Conservation (phyloP, 2,113 vertebrate genomes). For the Leuciscus idus region DNA sequence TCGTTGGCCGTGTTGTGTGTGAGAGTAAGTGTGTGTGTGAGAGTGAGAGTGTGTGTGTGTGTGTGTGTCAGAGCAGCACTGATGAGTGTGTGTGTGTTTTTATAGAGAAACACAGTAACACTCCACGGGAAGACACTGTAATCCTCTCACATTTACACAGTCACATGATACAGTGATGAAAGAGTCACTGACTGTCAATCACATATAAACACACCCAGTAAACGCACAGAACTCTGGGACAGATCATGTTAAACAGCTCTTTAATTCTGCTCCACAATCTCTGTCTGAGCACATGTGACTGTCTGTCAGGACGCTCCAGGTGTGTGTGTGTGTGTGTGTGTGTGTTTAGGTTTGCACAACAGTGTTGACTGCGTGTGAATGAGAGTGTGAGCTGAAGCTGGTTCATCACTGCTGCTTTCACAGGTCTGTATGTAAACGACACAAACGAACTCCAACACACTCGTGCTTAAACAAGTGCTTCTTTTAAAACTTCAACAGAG, state of each 20-base stretch:
- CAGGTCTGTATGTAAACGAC: too few relatives aligned
- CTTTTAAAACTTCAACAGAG: too few relatives aligned
- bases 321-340: constrained; percentile 48
- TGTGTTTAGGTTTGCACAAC: constrained; percentile 11
- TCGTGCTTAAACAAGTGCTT: too few relatives aligned
- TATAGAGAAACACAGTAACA: not conserved
- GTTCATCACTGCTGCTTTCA: too few relatives aligned
- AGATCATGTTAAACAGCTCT: not conserved
- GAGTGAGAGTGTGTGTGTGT: not conserved
- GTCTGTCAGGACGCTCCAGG: not conserved
- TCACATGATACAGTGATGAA: constrained; percentile 10
- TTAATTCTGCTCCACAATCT: not conserved
- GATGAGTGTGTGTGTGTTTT: not conserved
- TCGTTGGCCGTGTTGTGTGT: not conserved
- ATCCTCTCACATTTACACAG: constrained; percentile 1
- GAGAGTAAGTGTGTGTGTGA: too few relatives aligned
- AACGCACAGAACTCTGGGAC: not conserved
- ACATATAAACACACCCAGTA: not conserved
- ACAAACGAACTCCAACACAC: too few relatives aligned
- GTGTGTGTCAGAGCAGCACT: not conserved
- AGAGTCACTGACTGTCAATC: not conserved
- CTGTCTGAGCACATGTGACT: constrained; percentile 5
- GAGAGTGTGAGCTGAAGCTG: too few relatives aligned
- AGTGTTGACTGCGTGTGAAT: too few relatives aligned
- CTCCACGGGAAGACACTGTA: not conserved